Base-by-base conservation (phyloP, 2,113 vertebrate species). In the Regulus satrapa region DNA sequence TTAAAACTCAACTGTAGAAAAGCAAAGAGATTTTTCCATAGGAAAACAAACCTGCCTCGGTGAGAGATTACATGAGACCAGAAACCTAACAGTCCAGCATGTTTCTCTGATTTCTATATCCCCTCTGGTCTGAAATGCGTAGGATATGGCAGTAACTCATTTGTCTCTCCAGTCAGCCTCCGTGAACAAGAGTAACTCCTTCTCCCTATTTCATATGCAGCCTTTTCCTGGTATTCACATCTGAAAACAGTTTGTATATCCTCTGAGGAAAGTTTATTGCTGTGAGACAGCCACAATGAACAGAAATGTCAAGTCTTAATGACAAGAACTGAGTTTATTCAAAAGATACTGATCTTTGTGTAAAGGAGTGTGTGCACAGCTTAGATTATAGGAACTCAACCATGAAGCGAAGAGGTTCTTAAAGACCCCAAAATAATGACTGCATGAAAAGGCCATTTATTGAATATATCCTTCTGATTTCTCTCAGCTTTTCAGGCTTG, bases 301-400 rank as follows among this genome's bases (percentile, higher is more conserved):
- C 85, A 85, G 80, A 96, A 96, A 95, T 96, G 95, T 95, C 95
- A 96, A 88, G 54, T 49, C 94, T 84, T 95, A 96, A 97, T 95
- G 96, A 95, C 80, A 95, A 94, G 83, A 92, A 96, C 86, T 76
- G 80, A 89, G 84, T 95, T 97, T 90, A 94, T 71, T 88, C 66
- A 75, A 81, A 95, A 92, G 94, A 89, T 91, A 85, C 95, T 61
- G 83, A 95, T 97, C 74, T 95, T 58, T 34, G 59, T 82, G 49
- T 77, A 52, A 66, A 69, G 77, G 54, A 40, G 74, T 43, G 32
- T 61, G 91, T 77, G 94, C 74, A 74, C 6, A 31, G 18, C 88
- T 92, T 78, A 62, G 92, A 92, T 95, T 92, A 67, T 29, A 95
- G 56, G 77, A 96, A 94, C 89, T 94, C 84, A 89, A 83, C 91